phyloP scores from a whole-genome alignment of 2,113 vertebrate genomes.

The Sarotherodon lohbergeri region DNA sequence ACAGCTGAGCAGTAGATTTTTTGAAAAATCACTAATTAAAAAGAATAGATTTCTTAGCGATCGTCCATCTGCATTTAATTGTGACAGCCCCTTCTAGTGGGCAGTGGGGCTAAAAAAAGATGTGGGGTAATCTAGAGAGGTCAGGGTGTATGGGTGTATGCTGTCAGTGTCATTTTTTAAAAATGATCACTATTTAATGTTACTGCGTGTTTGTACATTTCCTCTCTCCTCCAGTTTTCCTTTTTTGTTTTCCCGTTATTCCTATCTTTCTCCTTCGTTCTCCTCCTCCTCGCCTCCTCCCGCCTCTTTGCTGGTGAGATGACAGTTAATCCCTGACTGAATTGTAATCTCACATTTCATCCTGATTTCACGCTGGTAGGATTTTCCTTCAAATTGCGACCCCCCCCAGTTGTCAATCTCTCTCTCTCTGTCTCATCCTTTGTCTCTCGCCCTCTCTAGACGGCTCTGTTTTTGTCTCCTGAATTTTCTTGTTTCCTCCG shows the following conservation, averaged over 20 bases:
- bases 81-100: background rate
- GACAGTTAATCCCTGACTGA: conserved; percentile 42
- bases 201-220: background rate
- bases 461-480: background rate
- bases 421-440: background rate
- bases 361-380: conserved; percentile 48
- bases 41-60: background rate
- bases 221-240: background rate
- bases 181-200: background rate
- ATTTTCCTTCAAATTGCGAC: conserved; percentile 39
- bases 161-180: background rate
- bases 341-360: conserved; percentile 61
- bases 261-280: background rate
- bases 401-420: conserved; percentile 21
- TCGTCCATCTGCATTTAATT: background rate
- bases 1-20: background rate
- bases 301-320: background rate
- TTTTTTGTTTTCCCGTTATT: background rate
- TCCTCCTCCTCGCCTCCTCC: background rate
- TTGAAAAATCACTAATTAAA: background rate
- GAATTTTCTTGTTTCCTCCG: background rate
- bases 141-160: background rate
- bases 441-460: background rate
- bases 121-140: background rate
- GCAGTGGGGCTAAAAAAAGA: background rate